Percentiles rank a stretch among this genome's conserved stretches.
Evolutionary conservation across 2,888 invertebrate genomes (phyloP).

Genomic region (Lycaena phlaeas): DNA sequence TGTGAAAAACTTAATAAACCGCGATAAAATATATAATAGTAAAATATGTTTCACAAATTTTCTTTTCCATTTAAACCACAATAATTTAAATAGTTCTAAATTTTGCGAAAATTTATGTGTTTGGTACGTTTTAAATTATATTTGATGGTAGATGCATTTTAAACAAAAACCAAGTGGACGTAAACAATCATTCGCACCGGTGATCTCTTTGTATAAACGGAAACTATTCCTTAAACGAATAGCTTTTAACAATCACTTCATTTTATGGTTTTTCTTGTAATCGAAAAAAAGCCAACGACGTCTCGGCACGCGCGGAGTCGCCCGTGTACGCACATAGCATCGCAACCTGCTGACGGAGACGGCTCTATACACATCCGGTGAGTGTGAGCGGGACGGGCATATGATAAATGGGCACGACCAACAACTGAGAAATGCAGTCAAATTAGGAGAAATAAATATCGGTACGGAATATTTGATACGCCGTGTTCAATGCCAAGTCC

Average conservation of each 20-base stretch:
- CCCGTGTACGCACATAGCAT: constrained; percentile 50
- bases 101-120: too few species aligned
- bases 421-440: constrained; percentile 59
- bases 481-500: too few species aligned
- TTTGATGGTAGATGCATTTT: too few species aligned
- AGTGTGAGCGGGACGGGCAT: constrained; percentile 30
- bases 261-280: constrained; percentile 60
- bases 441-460: constrained; percentile 65
- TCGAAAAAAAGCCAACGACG: constrained; percentile 39
- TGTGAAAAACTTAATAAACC: too few species aligned
- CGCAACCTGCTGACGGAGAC: constrained; percentile 39
- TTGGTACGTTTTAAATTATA: too few species aligned
- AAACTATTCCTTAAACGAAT: constrained; percentile 38
- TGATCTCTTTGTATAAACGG: constrained; percentile 27
- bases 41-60: too few species aligned
- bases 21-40: too few species aligned
- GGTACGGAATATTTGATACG: constrained; percentile 34
- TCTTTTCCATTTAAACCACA: too few species aligned
- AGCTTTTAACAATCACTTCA: constrained; percentile 40
- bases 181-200: constrained; percentile 9
- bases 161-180: too few species aligned
- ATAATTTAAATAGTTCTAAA: too few species aligned
- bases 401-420: constrained; percentile 53
- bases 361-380: constrained; percentile 15
- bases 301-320: constrained; percentile 54